A percentile compares a stretch with the other conserved stretches of the same genome.
phyloP scores from a whole-genome alignment of 2,113 vertebrate species.

The Zosterops borbonicus region DNA sequence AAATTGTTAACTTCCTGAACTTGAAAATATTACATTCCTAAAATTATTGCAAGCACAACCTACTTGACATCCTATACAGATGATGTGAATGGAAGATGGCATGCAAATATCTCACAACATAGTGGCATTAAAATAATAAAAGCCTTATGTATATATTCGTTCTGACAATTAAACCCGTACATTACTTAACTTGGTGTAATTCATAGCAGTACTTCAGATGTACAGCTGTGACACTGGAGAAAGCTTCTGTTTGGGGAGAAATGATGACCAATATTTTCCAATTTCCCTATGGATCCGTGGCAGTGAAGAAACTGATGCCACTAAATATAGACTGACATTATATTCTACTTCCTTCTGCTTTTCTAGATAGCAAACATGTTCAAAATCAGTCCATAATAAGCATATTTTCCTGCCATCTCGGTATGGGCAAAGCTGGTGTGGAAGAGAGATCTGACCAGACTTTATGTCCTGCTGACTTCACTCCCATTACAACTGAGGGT shows the following conservation, averaged over 20 bases:
- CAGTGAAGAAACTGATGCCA: not conserved
- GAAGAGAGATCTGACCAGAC: not conserved
- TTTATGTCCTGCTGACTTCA: not conserved
- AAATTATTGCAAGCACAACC: constrained; percentile 38
- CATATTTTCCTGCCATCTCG: not conserved
- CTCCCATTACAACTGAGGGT: not conserved
- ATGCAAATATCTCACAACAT: constrained; percentile 34
- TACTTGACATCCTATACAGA: constrained; percentile 66
- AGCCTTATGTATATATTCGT: not conserved
- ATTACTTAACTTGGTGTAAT: constrained; percentile 51
- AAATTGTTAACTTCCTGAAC: constrained; percentile 73
- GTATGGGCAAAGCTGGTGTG: not conserved
- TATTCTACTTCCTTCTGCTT: not conserved
- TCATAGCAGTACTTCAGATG: constrained; percentile 54
- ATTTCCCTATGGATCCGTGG: not conserved
- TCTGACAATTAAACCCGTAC: constrained; percentile 36
- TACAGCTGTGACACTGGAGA: not conserved
- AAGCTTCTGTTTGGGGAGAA: not conserved
- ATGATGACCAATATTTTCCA: not conserved
- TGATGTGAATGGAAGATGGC: constrained; percentile 42
- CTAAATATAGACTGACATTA: not conserved
- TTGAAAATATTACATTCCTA: constrained; percentile 66
- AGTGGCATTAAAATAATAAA: not conserved
- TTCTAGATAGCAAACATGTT: not conserved
- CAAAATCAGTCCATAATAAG: not conserved